These are phyloP conservation scores for Nomada goodeniana DNA, from an alignment of 2,888 invertebrate genomes.

Conservation along the genomic window DNA sequence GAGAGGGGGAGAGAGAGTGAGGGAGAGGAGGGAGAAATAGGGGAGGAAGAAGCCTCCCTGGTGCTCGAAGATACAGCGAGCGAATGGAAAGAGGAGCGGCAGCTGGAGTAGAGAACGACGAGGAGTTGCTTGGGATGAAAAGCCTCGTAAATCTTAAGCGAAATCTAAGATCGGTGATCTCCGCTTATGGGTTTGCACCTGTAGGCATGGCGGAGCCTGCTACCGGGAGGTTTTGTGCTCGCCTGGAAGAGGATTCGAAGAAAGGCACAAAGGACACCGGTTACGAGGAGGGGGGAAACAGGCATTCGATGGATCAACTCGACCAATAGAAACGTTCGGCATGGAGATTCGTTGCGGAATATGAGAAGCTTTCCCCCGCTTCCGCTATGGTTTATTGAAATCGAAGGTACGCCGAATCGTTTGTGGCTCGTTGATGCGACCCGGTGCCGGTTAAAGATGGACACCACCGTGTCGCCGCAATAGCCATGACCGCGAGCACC, in stretches of 20 bases:
- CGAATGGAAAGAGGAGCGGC: constrained; percentile 14
- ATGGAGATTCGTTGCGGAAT: too few species aligned
- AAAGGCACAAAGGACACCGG: constrained; percentile 51
- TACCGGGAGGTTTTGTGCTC: constrained; percentile 38
- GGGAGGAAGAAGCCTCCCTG: constrained; percentile 17
- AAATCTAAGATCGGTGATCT: constrained; percentile 74
- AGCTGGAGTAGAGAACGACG: constrained; percentile 19
- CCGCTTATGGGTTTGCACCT: constrained; percentile 76
- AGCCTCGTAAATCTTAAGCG: constrained; percentile 76
- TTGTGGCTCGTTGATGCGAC: not conserved
- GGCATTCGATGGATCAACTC: constrained; percentile 61
- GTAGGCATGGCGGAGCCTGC: constrained; percentile 47
- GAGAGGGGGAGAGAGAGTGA: too few species aligned
- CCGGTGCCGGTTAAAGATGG: not conserved
- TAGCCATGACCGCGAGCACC: too few species aligned
- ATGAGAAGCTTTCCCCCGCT: not conserved
- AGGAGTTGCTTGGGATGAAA: constrained; percentile 40
- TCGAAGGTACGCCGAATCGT: not conserved
- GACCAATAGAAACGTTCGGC: not conserved
- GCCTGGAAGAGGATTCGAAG: constrained; percentile 34
- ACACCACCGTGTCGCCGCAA: too few species aligned
- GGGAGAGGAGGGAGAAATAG: not conserved
- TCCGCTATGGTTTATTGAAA: constrained; percentile 8
- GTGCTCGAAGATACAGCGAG: constrained; percentile 37
- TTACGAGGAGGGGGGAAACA: constrained; percentile 1